Evolutionary conservation across 2,113 vertebrate genomes (phyloP).

Genomic region (Spea bombifrons): DNA sequence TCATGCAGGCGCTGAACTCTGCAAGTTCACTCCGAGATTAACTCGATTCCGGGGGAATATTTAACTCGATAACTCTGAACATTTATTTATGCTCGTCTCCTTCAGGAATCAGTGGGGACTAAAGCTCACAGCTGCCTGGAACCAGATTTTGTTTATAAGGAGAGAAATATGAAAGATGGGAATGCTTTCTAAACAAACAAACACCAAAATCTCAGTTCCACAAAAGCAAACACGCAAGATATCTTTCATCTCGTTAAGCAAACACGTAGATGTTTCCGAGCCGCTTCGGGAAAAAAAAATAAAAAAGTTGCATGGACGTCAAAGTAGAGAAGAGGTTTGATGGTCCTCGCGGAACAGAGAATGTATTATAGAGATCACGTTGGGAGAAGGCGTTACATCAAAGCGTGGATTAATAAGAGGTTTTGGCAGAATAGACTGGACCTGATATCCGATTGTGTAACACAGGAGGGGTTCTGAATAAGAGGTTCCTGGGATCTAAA

Average conservation of each 20-base stretch:
- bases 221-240: conserved; percentile 59
- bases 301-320: neutral
- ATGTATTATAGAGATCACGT: neutral
- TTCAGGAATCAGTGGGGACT: conserved; percentile 57
- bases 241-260: conserved; percentile 65
- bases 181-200: conserved; percentile 64
- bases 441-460: no score
- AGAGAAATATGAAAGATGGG: conserved; percentile 66
- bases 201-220: conserved; percentile 59
- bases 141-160: conserved; percentile 61
- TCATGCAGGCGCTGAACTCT: conserved; percentile 58
- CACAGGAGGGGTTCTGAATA: no score
- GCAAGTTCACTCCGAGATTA: conserved; percentile 52
- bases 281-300: conserved; percentile 28
- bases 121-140: conserved; percentile 62
- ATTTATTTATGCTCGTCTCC: conserved; percentile 54
- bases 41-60: conserved; percentile 52
- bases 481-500: no score
- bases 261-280: conserved; percentile 57
- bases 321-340: conserved; percentile 11
- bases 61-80: conserved; percentile 59
- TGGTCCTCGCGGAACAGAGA: neutral
- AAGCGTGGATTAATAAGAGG: neutral
- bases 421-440: no score
- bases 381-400: neutral